Evolutionary conservation across 2,888 invertebrate genomes (phyloP).

Genomic region (Ectemnius continuus): DNA sequence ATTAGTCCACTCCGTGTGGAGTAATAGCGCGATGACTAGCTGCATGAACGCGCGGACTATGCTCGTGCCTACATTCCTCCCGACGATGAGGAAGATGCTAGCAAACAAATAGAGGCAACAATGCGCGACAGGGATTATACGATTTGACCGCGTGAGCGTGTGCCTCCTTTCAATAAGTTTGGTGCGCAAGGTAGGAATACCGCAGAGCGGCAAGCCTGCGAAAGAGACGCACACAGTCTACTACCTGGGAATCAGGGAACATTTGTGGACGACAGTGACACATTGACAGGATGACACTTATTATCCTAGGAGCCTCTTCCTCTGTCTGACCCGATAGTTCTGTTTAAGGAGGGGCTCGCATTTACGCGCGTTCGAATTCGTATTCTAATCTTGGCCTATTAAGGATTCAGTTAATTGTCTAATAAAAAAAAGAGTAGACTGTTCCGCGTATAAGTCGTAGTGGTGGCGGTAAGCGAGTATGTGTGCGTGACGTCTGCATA

Average conservation of each 20-base stretch:
- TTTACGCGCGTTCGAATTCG: not conserved
- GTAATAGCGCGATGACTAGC: slow-evolving; percentile 54
- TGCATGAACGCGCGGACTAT: slow-evolving; percentile 45
- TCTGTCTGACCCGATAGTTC: not conserved
- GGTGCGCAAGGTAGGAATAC: slow-evolving; percentile 19
- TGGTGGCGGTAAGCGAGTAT: slow-evolving; percentile 3
- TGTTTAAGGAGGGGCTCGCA: not conserved
- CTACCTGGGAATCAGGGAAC: not conserved
- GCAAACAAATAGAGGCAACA: slow-evolving; percentile 47
- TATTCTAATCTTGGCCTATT: slow-evolving; percentile 2
- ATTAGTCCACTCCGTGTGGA: slow-evolving; percentile 35
- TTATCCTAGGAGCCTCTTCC: not conserved
- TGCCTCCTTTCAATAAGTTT: slow-evolving; percentile 19
- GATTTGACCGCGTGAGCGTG: slow-evolving; percentile 24
- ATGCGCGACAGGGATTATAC: slow-evolving; percentile 30
- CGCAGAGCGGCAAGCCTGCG: not conserved
- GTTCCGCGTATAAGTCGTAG: not conserved
- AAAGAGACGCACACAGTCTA: not conserved
- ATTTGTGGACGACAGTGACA: not conserved
- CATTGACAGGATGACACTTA: not conserved
- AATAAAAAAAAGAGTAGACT: not conserved
- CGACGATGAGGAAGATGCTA: slow-evolving; percentile 32
- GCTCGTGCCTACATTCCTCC: slow-evolving; percentile 31
- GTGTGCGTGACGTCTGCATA: slow-evolving; percentile 6
- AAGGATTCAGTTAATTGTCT: slow-evolving; percentile 1